Conservation (phyloP, 2,113 vertebrate species). For the Pithys albifrons region DNA sequence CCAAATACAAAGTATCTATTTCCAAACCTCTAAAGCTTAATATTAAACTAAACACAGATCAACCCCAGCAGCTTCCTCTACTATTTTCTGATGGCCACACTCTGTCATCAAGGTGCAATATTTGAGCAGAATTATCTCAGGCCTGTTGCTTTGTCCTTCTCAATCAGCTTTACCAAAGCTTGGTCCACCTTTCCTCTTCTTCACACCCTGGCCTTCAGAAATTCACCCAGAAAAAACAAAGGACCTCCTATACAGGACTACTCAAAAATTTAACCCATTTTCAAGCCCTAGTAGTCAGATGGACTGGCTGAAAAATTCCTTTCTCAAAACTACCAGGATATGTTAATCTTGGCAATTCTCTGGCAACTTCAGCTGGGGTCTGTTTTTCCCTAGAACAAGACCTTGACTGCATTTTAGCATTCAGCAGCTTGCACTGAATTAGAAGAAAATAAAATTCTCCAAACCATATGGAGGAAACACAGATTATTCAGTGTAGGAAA, state of each 20-base stretch:
- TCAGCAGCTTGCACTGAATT: slow-evolving; percentile 65
- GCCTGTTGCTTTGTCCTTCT: neutral
- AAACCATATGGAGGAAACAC: slow-evolving; percentile 77
- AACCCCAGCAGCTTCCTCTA: neutral
- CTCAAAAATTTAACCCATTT: neutral
- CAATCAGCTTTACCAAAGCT: neutral
- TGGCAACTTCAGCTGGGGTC: neutral
- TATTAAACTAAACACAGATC: neutral
- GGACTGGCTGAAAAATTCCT: neutral
- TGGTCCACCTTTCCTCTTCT: neutral
- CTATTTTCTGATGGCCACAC: neutral
- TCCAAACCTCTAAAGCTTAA: neutral
- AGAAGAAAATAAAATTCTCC: slow-evolving; percentile 73
- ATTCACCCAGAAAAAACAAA: neutral
- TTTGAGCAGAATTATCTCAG: neutral
- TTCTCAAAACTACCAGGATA: neutral
- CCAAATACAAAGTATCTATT: neutral
- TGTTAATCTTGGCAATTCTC: neutral
- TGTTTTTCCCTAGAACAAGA: slow-evolving; percentile 15
- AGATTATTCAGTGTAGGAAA: slow-evolving; percentile 74
- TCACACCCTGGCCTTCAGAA: neutral
- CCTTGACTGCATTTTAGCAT: slow-evolving; percentile 39
- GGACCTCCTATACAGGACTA: too few relatives aligned
- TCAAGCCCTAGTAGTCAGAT: neutral
- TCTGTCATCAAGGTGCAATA: rapidly evolving